Base-by-base conservation (phyloP, 2,113 vertebrate genomes). In the Catharus fuscescens region DNA sequence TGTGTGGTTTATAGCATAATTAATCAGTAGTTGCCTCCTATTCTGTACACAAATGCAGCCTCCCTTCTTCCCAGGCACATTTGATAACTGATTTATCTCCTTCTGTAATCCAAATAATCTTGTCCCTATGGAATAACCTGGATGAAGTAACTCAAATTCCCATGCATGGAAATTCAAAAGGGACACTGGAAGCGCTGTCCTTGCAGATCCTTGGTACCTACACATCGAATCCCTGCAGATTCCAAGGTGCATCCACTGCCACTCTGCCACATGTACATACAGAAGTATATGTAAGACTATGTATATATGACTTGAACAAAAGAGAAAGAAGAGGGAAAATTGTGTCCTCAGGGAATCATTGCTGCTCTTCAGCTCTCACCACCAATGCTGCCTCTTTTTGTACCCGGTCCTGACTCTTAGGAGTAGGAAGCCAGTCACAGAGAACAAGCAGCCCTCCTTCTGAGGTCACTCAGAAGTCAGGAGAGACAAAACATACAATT, bases 101-200 rank as follows among this genome's bases (percentile, higher is more conserved):
- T 79, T 70, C 57, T 70, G 31, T 13, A 8, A 64, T 77, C 45
- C 52, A 66, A 76, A 59, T 54, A 21, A 83, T 66, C 50, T 60
- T 44, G 45, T 54, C 31, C 50, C 56, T 3, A 5, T 32, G 54
- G 76, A 80, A 80, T 25, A 54, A 47, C 57, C 70, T 76, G 45
- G 32, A 66, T 76, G 48, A 74, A 53, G 32, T 4, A 53, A 62
- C 32, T 81, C 28, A 18, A 59, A 70, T 40, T 76, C 50, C 54
- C 6, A 2, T 1, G 2, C 0, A 0, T 5, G 34, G 48, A 57
- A 94, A 60, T 47, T 61, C 38, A 26, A 5, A 50, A 60, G 34
- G 9, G 62, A 21, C 26, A 9, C 1, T 32, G 45, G 52, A 56
- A 85, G 38, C 1, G 0, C 28, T 18, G 21, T 29, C 21, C 61